These are phyloP conservation scores for Pararge aegeria DNA, from an alignment of 1,140 invertebrate genomes.

Conservation along the genomic window DNA sequence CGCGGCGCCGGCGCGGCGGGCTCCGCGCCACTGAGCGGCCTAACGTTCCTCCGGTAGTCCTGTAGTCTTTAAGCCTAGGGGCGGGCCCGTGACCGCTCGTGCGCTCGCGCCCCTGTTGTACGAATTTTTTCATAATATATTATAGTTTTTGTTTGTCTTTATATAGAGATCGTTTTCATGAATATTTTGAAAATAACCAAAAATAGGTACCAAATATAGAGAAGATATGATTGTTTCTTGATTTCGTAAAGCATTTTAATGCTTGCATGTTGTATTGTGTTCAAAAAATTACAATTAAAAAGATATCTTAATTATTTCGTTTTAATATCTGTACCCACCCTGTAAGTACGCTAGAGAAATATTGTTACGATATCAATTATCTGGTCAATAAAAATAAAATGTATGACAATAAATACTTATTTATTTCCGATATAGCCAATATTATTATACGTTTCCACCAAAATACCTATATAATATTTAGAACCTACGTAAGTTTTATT, in stretches of 20 bases:
- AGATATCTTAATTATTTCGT: slow-evolving; percentile 59
- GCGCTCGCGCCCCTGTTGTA: slow-evolving; percentile 61
- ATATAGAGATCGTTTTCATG: slow-evolving; percentile 72
- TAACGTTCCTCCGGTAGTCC: slow-evolving; percentile 43
- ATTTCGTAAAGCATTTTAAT: slow-evolving; percentile 78
- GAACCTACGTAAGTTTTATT: too few species aligned
- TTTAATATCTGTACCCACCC: slow-evolving; percentile 35
- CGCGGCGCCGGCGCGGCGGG: slow-evolving; percentile 25
- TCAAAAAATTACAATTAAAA: slow-evolving; percentile 78
- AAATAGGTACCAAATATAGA: slow-evolving; percentile 79
- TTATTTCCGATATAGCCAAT: slow-evolving; percentile 26
- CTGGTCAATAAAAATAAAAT: slow-evolving; percentile 34
- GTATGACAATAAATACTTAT: slow-evolving; percentile 34
- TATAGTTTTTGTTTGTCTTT: slow-evolving; percentile 76
- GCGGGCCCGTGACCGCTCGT: slow-evolving; percentile 41
- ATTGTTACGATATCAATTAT: slow-evolving; percentile 36
- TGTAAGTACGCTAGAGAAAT: slow-evolving; percentile 25
- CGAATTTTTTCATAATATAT: slow-evolving; percentile 77
- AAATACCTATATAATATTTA: too few species aligned
- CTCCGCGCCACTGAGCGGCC: slow-evolving; percentile 15
- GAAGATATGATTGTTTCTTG: slow-evolving; percentile 74
- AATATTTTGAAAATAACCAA: slow-evolving; percentile 76
- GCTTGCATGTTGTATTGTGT: slow-evolving; percentile 80
- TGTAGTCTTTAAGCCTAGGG: slow-evolving; percentile 50
- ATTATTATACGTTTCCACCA: slow-evolving; percentile 7